These are phyloP conservation scores for Phenganax stokvisi DNA, from an alignment of 92 coral and sea anemone genomes.

Conservation along the genomic window DNA sequence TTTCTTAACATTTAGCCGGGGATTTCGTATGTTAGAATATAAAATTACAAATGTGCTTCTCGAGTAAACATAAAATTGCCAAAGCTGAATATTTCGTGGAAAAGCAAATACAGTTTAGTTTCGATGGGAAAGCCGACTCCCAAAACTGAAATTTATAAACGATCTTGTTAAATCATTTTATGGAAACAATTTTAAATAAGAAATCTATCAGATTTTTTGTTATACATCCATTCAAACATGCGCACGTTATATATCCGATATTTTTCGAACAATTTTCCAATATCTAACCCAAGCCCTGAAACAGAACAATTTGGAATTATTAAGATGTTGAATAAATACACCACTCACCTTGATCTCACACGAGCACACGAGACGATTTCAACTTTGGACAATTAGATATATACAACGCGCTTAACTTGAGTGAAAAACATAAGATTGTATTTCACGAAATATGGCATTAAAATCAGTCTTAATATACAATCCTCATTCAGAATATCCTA, in stretches of 20 bases:
- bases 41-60: not conserved
- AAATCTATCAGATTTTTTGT: not conserved
- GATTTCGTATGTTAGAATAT: not conserved
- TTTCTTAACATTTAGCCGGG: not conserved
- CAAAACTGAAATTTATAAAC: too few species aligned
- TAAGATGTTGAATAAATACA: not conserved
- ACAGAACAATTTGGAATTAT: not conserved
- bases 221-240: not conserved
- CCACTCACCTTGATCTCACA: not conserved
- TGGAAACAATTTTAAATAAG: too few species aligned
- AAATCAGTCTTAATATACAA: too few species aligned
- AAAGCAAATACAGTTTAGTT: too few species aligned
- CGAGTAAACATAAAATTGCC: too few species aligned
- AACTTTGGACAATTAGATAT: not conserved
- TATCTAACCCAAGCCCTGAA: not conserved
- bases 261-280: not conserved
- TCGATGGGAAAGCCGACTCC: too few species aligned
- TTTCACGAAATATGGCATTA: not conserved
- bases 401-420: not conserved
- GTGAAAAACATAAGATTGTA: not conserved
- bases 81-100: too few species aligned
- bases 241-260: not conserved
- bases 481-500: too few species aligned
- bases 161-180: too few species aligned
- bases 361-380: not conserved